phyloP scores from a whole-genome alignment of 2,888 invertebrate species.

The Ectemnius cavifrons region DNA sequence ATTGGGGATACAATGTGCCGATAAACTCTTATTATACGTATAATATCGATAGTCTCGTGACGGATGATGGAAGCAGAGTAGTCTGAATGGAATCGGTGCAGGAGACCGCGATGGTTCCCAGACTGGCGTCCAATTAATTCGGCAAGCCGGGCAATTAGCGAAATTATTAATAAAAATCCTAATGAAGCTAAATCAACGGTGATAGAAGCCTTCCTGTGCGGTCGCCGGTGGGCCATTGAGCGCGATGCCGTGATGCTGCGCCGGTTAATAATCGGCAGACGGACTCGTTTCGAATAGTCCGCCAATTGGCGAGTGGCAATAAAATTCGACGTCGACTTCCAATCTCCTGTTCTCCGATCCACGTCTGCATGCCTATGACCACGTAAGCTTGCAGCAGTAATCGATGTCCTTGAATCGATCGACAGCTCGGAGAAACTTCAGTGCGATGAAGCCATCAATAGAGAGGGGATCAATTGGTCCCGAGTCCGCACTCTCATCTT shows the following conservation, averaged over 20 bases:
- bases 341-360: slow-evolving; percentile 20
- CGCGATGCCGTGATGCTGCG: slow-evolving; percentile 44
- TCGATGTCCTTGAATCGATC: too few species aligned
- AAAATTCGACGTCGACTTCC: slow-evolving; percentile 56
- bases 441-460: too few species aligned
- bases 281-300: slow-evolving; percentile 64
- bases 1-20: too few species aligned
- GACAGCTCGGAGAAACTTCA: too few species aligned
- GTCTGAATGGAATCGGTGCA: slow-evolving; percentile 22
- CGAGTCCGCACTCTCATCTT: slow-evolving; percentile 2
- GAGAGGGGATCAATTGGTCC: too few species aligned
- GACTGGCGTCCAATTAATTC: slow-evolving; percentile 70
- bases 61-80: slow-evolving; percentile 28
- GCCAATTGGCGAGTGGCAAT: slow-evolving; percentile 63
- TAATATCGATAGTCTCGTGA: neutral
- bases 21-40: too few species aligned
- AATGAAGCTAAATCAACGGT: slow-evolving; percentile 73
- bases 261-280: slow-evolving; percentile 62
- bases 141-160: slow-evolving; percentile 72
- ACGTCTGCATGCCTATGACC: too few species aligned
- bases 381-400: too few species aligned
- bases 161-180: slow-evolving; percentile 74
- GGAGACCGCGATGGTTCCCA: slow-evolving; percentile 59
- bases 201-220: slow-evolving; percentile 77
- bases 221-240: slow-evolving; percentile 63